Conservation (phyloP, 2,888 invertebrate genomes). For the Camptogramma bilineatum region DNA sequence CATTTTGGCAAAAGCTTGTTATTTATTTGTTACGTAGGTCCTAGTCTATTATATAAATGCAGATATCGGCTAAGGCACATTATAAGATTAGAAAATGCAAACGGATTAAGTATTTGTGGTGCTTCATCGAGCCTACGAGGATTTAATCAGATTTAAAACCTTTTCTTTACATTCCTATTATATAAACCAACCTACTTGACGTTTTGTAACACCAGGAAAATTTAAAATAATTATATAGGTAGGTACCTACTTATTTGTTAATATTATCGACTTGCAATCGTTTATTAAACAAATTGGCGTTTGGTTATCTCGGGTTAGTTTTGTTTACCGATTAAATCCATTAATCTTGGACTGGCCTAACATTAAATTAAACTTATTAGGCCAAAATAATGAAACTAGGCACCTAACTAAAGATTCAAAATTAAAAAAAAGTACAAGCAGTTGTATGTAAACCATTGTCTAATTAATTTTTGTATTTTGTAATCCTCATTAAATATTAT, state of each 20-base stretch:
- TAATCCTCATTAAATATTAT: too few relatives aligned
- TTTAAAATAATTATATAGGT: background rate
- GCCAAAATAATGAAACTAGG: background rate
- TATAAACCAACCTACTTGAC: conserved; percentile 1
- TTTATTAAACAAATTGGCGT: conserved; percentile 23
- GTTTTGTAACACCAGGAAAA: conserved; percentile 16
- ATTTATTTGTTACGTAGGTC: background rate
- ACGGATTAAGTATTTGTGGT: conserved; percentile 80
- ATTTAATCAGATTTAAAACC: conserved; percentile 68
- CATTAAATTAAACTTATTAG: background rate
- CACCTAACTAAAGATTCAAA: too few relatives aligned
- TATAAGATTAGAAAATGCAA: conserved; percentile 84
- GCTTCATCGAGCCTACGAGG: conserved; percentile 74
- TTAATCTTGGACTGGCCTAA: background rate
- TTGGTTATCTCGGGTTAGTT: conserved; percentile 44
- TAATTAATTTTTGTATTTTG: too few relatives aligned
- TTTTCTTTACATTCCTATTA: conserved; percentile 47
- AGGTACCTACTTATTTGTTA: background rate
- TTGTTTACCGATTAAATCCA: conserved; percentile 1
- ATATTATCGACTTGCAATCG: conserved; percentile 6
- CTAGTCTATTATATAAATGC: conserved; percentile 26
- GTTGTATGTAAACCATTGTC: too few relatives aligned
- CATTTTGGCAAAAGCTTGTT: background rate
- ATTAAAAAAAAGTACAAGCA: too few relatives aligned
- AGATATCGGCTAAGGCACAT: conserved; percentile 73